Conservation (phyloP, 2,888 invertebrate species). For the Drosophila kokeensis region DNA sequence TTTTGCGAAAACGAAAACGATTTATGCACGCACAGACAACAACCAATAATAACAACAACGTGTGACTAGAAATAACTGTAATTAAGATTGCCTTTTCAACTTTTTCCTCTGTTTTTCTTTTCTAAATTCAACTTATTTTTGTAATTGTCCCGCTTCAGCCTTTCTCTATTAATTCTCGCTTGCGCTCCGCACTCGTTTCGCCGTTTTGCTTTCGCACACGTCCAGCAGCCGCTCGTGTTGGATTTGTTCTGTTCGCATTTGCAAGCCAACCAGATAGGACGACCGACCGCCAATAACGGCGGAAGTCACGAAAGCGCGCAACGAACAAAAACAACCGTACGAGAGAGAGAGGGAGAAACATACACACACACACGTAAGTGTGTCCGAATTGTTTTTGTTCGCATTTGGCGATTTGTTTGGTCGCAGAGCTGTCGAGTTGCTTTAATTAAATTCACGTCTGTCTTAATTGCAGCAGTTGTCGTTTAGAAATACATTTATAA, state of each 20-base stretch:
- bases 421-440: constrained; percentile 22
- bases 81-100: constrained; percentile 17
- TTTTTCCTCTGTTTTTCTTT: constrained; percentile 11
- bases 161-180: constrained; percentile 68
- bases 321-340: constrained; percentile 27
- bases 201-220: constrained; percentile 71
- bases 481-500: background rate
- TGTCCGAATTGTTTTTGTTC: constrained; percentile 36
- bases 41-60: constrained; percentile 6
- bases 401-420: background rate
- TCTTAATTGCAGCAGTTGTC: background rate
- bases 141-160: constrained; percentile 48
- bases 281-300: constrained; percentile 8
- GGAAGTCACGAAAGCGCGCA: constrained; percentile 19
- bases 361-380: constrained; percentile 1
- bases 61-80: constrained; percentile 31
- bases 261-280: constrained; percentile 13
- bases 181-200: constrained; percentile 71
- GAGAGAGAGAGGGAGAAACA: background rate
- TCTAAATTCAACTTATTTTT: constrained; percentile 29
- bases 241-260: constrained; percentile 52
- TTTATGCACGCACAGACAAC: constrained; percentile 50
- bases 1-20: constrained; percentile 42
- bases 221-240: constrained; percentile 81
- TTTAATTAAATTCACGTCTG: background rate